Percentiles rank a stretch among this genome's conserved stretches.
Conservation (phyloP, 1,140 invertebrate species). For the Teleopsis dalmanni region DNA sequence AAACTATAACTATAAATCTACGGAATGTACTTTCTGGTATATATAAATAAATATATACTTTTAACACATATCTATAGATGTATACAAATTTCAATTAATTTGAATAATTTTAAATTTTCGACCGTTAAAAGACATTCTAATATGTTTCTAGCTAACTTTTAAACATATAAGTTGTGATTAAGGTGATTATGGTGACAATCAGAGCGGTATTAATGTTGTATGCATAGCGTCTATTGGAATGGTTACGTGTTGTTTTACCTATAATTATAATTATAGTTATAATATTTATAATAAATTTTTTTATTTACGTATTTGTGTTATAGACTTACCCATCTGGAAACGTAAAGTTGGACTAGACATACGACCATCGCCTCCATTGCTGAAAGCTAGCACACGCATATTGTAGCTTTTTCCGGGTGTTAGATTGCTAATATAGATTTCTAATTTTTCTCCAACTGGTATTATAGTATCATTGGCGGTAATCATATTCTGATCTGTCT, state of each 20-base stretch:
- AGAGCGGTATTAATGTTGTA: conserved; percentile 32
- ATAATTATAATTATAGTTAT: conserved; percentile 42
- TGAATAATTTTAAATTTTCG: no score
- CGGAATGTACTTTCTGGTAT: no score
- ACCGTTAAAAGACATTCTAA: no score
- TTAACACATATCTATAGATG: no score
- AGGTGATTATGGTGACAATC: conserved; percentile 25
- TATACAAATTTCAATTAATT: no score
- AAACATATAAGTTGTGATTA: conserved; percentile 26
- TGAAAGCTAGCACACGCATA: conserved; percentile 84
- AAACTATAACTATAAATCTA: no score
- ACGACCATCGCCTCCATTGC: conserved; percentile 87
- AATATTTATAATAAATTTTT: not conserved
- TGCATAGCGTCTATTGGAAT: conserved; percentile 24
- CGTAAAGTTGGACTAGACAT: conserved; percentile 87
- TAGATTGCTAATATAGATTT: conserved; percentile 69
- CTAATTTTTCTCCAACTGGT: conserved; percentile 64
- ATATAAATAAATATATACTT: no score
- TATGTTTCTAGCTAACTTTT: no score
- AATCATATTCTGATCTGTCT: conserved; percentile 85
- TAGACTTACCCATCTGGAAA: conserved; percentile 71
- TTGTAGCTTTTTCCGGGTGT: conserved; percentile 81
- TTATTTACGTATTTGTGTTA: not conserved
- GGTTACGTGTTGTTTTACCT: conserved; percentile 52
- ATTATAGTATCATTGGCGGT: conserved; percentile 81